phyloP scores from a whole-genome alignment of 2,113 vertebrate species.

The Melanocharis versteri region DNA sequence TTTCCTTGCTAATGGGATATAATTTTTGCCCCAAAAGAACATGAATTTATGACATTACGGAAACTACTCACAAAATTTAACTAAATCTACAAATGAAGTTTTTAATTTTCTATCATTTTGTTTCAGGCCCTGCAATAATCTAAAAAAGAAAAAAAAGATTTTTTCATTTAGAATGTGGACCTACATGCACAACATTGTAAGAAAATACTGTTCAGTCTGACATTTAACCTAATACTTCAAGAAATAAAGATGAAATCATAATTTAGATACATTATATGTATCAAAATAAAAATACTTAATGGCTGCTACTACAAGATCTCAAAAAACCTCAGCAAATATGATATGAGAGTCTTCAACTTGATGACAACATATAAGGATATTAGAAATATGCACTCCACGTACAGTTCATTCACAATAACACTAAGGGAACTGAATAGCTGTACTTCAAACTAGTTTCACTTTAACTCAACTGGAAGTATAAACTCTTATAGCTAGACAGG shows the following conservation, averaged over 20 bases:
- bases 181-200: neutral
- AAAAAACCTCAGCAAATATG: neutral
- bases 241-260: neutral
- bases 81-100: neutral
- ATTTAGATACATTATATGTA: neutral
- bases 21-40: neutral
- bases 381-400: neutral
- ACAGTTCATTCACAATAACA: neutral
- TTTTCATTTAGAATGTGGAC: neutral
- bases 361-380: neutral
- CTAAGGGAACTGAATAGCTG: neutral
- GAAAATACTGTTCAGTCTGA: neutral
- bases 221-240: neutral
- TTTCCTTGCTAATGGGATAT: neutral
- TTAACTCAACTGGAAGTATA: neutral
- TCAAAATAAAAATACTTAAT: neutral
- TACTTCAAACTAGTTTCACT: neutral
- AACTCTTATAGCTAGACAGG: neutral
- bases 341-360: neutral
- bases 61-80: neutral
- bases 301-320: neutral
- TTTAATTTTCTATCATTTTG: neutral
- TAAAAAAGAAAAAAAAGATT: neutral
- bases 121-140: neutral
- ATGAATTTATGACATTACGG: neutral